Conservation (phyloP, 35 echinoderm and acorn worm genomes). For the Holothuria glaberrima region DNA sequence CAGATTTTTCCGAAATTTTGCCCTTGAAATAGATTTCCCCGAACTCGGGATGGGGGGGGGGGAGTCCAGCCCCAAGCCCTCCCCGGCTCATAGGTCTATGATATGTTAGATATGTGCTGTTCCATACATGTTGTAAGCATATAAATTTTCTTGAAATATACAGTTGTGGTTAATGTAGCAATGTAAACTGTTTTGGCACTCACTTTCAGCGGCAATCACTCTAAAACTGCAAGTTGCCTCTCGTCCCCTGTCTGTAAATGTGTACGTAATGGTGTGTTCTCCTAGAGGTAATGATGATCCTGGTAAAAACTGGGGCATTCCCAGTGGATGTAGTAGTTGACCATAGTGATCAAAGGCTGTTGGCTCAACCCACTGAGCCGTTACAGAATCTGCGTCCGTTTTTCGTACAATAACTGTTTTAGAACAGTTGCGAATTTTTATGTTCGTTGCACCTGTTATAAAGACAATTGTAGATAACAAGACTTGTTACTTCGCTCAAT, state of each 20-base stretch:
- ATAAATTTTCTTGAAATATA: too few relatives aligned
- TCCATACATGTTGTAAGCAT: too few relatives aligned
- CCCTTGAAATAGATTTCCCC: too few relatives aligned
- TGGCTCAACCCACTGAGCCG: not conserved
- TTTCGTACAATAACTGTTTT: not conserved
- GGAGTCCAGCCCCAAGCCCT: too few relatives aligned
- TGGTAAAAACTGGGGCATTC: not conserved
- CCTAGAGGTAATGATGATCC: not conserved
- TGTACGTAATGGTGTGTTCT: not conserved
- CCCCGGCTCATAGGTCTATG: too few relatives aligned
- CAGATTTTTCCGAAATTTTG: too few relatives aligned
- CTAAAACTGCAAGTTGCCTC: not conserved
- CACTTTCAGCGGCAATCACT: not conserved
- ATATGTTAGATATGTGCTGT: too few relatives aligned
- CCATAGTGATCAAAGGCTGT: conserved; percentile 9
- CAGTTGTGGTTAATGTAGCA: too few relatives aligned
- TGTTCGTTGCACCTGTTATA: too few relatives aligned
- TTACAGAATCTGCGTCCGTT: not conserved
- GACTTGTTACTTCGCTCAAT: too few relatives aligned
- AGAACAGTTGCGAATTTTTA: conserved; percentile 11
- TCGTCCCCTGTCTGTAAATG: not conserved
- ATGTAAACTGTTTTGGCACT: not conserved
- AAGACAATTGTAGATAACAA: too few relatives aligned
- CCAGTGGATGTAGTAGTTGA: not conserved
- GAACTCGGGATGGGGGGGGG: too few relatives aligned